These are phyloP conservation scores for Trachemys scripta DNA, from an alignment of 2,113 vertebrate species.

Conservation along the genomic window DNA sequence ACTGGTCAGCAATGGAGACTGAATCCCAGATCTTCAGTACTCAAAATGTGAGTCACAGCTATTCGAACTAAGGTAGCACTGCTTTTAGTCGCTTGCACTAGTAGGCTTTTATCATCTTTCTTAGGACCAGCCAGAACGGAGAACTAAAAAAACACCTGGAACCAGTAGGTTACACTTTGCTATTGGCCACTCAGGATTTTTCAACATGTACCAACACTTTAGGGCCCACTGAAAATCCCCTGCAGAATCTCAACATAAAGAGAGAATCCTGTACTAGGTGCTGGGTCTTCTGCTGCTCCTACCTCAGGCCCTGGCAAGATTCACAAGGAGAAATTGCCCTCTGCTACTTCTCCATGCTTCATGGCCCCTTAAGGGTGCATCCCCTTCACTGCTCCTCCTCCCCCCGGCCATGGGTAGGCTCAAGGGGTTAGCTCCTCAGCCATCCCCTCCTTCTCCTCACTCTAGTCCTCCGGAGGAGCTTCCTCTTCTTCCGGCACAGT, in stretches of 20 bases:
- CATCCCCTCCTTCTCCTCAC: not conserved
- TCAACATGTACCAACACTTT: too few relatives aligned
- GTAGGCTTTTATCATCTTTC: not conserved
- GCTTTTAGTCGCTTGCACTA: not conserved
- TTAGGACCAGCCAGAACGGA: not conserved
- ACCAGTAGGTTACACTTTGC: not conserved
- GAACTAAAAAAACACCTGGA: not conserved
- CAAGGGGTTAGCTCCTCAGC: not conserved
- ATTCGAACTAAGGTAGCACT: not conserved
- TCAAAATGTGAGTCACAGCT: not conserved
- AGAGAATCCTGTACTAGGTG: not conserved
- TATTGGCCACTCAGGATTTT: too few relatives aligned
- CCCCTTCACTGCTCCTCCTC: not conserved
- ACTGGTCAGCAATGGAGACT: not conserved
- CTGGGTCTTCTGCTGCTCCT: not conserved
- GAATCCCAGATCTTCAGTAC: not conserved
- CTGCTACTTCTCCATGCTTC: not conserved
- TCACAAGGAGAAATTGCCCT: not conserved
- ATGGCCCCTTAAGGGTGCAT: not conserved
- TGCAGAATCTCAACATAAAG: not conserved
- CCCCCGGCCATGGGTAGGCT: not conserved
- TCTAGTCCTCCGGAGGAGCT: not conserved
- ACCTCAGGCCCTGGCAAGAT: not conserved
- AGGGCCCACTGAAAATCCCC: too few relatives aligned
- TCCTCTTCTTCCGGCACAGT: not conserved